Base-by-base conservation (phyloP, 2,888 invertebrate species). In the Orgyia antiqua region DNA sequence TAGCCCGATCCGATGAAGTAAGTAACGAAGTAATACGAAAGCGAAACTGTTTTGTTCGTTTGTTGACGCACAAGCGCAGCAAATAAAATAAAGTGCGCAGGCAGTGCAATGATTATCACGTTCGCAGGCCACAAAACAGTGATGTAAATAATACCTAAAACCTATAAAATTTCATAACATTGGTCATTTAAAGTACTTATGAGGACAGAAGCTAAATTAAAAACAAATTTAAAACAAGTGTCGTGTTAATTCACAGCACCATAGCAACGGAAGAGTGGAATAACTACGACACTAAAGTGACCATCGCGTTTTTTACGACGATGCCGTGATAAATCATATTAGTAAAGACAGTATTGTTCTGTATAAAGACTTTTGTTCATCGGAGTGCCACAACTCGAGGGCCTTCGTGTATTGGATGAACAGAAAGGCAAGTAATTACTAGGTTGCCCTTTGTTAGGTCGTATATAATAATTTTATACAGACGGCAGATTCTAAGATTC, bases 11-110 rank as follows among this genome's bases (percentile, higher is more conserved):
- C 29, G 32, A 37, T 38, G 20, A 9, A 23, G 23, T 10, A 23
- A 11, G 39, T 36, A 19, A 39, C 39, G 36, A 47, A 3, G 13
- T n/a, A 24, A 8, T 20, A 44, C 17, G 12, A 12, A 29, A 10
- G 21, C 24, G n/a, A 32, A 51, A 57, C 56, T 69, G 64, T 74
- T 15, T 15, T 15, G 6, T 15, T n/a, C n/a, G n/a, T 77, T 77
- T 78, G 75, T 80, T 80, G 83, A 79, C 78, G 77, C 77, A 82
- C 69, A 78, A 73, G 76, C 84, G 78, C 82, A 80, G 74, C 79
- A 72, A 75, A 66, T 65, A 62, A 64, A 76, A 69, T 65, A 62
- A 64, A 76, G 70, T 80, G 83, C 83, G 83, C 80, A 80, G 80
- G 79, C 79, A 82, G 77, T 82, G 80, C 79, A 82, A 76, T 79